Evolutionary conservation across 2,888 invertebrate species (phyloP), one percentile per base, ranked within the genome.

Genomic region (Tachystola acroxantha): DNA sequence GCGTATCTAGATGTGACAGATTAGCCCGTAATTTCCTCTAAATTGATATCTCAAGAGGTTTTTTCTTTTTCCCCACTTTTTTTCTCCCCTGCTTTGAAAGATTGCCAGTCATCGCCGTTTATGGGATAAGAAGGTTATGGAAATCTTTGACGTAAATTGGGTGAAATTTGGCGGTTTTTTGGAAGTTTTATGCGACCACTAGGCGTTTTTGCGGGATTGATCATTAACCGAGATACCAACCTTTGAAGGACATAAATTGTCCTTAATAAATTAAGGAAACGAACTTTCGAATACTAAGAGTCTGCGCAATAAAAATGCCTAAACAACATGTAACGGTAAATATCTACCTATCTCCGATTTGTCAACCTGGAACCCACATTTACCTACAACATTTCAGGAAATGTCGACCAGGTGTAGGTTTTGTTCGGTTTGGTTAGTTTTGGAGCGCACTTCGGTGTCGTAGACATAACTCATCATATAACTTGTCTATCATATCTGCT

Each of bases 41-140:
- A 86, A 85, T 86, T 82, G 85, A 84, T 86, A 85, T 84, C 81
- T 80, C 75, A 66, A 75, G 75, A 66, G 75, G 62, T 59, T 59
- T 66, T 69, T 70, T 64, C 57, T 57, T 65, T 24, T 6, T 24
- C n/a, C 24, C 24, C 7, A 2, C 57, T 57, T 53, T 45, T 37
- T 37, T 39, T 46, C 50, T 50, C 51, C 46, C 53, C 50, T 36
- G 30, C 26, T 37, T 58, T 72, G 68, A 67, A 65, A 74, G 68
- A 77, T 77, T 72, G 74, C 68, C 60, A 71, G 76, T 80, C 79
- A 76, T 66, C 65, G 60, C 46, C 52, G 60, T 65, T 69, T 65
- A 57, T 50, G 48, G 55, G 56, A 62, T 51, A 43, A 50, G 49
- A 46, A 45, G 39, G 49, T 53, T 57, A 54, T 39, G 52, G 57